phyloP scores from a whole-genome alignment of 1,140 invertebrate genomes.

The Neuroterus valhalla region DNA sequence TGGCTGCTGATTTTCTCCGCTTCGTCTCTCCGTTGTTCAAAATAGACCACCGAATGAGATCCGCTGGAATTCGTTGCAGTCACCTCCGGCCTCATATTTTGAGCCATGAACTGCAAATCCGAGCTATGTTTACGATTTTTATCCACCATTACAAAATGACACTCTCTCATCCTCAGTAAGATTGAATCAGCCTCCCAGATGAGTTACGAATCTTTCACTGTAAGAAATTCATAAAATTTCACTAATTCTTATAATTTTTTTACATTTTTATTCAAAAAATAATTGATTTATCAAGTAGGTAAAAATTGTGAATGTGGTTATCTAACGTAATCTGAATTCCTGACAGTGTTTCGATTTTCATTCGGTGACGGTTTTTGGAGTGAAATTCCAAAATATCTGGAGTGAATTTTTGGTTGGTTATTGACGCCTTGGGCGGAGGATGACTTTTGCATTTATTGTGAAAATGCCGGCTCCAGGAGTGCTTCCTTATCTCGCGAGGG shows the following conservation, averaged over 20 bases:
- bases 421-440: conserved; percentile 49
- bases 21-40: conserved; percentile 38
- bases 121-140: not conserved
- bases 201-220: not conserved
- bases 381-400: conserved; percentile 12
- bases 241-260: not conserved
- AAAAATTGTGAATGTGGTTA: conserved; percentile 6
- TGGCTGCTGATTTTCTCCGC: not conserved
- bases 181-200: not conserved
- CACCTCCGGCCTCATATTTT: not conserved
- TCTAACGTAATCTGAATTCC: conserved; percentile 33
- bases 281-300: not conserved
- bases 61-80: conserved; percentile 37
- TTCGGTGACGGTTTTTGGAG: conserved; percentile 25
- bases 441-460: conserved; percentile 65
- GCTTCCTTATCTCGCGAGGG: conserved; percentile 63
- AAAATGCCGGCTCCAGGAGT: conserved; percentile 66
- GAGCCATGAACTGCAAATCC: not conserved
- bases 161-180: not conserved
- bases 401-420: conserved; percentile 32
- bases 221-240: not conserved
- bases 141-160: not conserved
- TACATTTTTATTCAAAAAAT: not conserved
- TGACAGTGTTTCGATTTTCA: conserved; percentile 9
- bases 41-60: conserved; percentile 40